Evolutionary conservation across 2,113 vertebrate species (phyloP).

Genomic region (Struthio camelus): DNA sequence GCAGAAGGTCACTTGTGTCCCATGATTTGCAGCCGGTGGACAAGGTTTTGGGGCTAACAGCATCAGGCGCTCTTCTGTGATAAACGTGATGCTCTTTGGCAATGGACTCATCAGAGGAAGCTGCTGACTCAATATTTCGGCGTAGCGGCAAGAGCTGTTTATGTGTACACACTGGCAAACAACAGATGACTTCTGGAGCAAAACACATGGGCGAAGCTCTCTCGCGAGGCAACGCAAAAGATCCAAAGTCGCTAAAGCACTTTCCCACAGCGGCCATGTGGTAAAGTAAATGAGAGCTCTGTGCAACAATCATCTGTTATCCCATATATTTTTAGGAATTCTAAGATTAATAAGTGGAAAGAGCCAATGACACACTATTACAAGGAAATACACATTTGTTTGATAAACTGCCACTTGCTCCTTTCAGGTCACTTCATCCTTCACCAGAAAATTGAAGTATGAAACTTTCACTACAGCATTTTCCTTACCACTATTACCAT

Average conservation of each 20-base stretch:
- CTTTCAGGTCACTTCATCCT: constrained; percentile 15
- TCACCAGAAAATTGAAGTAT: constrained; percentile 11
- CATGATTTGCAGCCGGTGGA: background rate
- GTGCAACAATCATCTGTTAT: background rate
- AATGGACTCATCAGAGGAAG: constrained; percentile 39
- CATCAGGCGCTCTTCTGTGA: background rate
- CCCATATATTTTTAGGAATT: background rate
- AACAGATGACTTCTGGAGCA: constrained; percentile 37
- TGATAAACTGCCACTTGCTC: constrained; percentile 20
- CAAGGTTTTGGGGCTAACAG: background rate
- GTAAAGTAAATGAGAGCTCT: constrained; percentile 24
- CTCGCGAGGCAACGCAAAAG: background rate
- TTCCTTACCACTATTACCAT: background rate
- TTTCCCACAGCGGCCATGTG: background rate
- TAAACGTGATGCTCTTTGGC: background rate
- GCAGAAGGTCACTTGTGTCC: background rate
- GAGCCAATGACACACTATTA: background rate
- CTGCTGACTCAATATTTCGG: constrained; percentile 35
- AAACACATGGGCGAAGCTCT: constrained; percentile 11
- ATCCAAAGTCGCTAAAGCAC: background rate
- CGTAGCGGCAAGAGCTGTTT: background rate
- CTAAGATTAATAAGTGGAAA: constrained; percentile 11
- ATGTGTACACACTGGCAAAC: background rate
- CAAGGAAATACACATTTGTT: background rate
- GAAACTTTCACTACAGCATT: background rate